phyloP scores from a whole-genome alignment of 2,113 vertebrate species.

The Ursus arctos region DNA sequence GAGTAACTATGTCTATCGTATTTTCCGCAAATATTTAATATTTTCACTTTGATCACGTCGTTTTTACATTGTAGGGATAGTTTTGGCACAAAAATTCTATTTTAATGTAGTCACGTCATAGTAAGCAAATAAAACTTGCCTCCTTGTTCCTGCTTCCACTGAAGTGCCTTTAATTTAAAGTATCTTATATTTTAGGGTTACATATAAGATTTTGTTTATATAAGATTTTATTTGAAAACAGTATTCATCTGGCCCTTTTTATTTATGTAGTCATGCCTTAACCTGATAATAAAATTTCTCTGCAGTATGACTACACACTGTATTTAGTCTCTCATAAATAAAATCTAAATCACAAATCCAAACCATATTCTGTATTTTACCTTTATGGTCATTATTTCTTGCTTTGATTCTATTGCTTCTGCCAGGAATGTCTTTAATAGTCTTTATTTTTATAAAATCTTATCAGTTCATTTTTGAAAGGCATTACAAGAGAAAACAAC shows the following conservation, averaged over 20 bases:
- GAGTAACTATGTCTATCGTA: neutral
- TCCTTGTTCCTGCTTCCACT: neutral
- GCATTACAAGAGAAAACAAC: neutral
- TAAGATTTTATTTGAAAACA: neutral
- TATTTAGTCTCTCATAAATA: neutral
- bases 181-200: neutral
- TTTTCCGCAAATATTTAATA: neutral
- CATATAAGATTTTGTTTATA: neutral
- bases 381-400: neutral
- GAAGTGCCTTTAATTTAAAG: neutral
- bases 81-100: neutral
- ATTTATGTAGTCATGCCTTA: neutral
- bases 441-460: neutral
- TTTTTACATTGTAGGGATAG: neutral
- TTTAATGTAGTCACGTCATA: neutral
- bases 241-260: neutral
- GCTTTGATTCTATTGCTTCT: neutral
- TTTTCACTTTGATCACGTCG: neutral
- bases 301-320: neutral
- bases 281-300: neutral
- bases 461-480: neutral
- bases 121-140: neutral
- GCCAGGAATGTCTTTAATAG: neutral
- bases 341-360: neutral
- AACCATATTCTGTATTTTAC: neutral